Conservation (phyloP, 2,797 vertebrate genomes). For the Eulemur coronatus region DNA sequence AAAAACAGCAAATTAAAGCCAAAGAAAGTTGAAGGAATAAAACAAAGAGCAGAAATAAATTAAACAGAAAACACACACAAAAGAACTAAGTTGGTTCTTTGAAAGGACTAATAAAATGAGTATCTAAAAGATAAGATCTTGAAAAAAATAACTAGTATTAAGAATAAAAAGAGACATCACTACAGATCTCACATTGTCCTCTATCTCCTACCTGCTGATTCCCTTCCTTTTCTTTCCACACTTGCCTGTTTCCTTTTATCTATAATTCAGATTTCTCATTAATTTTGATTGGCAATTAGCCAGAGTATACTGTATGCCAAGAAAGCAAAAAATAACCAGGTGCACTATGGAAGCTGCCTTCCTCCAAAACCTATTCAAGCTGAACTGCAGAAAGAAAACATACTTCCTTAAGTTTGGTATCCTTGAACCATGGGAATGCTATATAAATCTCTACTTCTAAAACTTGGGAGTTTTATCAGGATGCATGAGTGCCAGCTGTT, state of each 20-base stretch:
- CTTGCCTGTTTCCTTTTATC: background rate
- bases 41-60: background rate
- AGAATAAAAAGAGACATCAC: background rate
- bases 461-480: background rate
- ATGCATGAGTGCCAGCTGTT: background rate
- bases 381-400: background rate
- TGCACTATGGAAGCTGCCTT: background rate
- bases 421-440: background rate
- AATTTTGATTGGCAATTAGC: background rate
- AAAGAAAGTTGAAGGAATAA: background rate
- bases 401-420: background rate
- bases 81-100: background rate
- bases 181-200: background rate
- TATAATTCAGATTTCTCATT: slow-evolving; percentile 22
- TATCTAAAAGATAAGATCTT: background rate
- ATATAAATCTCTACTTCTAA: background rate
- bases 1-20: background rate
- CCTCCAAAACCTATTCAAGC: background rate
- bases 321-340: background rate
- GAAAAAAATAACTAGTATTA: background rate
- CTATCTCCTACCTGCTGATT: background rate
- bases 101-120: background rate
- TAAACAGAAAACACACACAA: background rate
- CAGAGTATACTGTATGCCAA: background rate
- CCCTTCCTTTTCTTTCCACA: background rate